A percentile compares a stretch with the other conserved stretches of the same genome.
These are phyloP conservation scores for Herpetotheres cachinnans DNA, from an alignment of 2,113 vertebrate genomes.

Conservation along the genomic window DNA sequence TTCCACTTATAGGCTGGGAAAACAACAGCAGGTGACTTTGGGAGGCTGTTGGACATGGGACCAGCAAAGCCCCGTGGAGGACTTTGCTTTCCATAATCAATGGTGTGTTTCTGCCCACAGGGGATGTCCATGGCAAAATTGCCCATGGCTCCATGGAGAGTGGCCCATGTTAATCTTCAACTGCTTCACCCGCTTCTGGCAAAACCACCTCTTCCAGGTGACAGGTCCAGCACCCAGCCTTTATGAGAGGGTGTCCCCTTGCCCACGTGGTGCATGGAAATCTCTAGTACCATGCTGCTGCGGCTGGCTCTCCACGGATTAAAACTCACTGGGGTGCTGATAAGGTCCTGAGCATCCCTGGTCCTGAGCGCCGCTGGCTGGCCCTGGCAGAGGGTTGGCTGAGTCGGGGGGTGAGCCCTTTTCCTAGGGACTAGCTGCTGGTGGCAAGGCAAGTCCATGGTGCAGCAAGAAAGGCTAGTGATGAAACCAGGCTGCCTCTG, in stretches of 20 bases:
- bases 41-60: no score
- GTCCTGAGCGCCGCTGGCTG: background rate
- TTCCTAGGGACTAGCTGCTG: background rate
- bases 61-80: rapidly evolving
- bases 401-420: background rate
- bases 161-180: background rate
- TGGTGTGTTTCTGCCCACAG: background rate
- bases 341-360: background rate
- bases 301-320: background rate
- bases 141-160: background rate
- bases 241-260: rapidly evolving
- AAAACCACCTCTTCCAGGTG: background rate
- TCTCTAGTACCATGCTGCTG: background rate
- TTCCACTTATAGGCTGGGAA: background rate
- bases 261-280: background rate
- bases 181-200: background rate
- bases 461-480: background rate
- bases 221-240: background rate
- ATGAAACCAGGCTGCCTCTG: background rate
- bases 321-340: background rate
- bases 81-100: background rate
- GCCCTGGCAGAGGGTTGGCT: background rate
- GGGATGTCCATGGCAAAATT: background rate
- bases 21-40: background rate
- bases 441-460: background rate